Evolutionary conservation across 2,113 vertebrate genomes (phyloP).

Genomic region (Excalfactoria chinensis): DNA sequence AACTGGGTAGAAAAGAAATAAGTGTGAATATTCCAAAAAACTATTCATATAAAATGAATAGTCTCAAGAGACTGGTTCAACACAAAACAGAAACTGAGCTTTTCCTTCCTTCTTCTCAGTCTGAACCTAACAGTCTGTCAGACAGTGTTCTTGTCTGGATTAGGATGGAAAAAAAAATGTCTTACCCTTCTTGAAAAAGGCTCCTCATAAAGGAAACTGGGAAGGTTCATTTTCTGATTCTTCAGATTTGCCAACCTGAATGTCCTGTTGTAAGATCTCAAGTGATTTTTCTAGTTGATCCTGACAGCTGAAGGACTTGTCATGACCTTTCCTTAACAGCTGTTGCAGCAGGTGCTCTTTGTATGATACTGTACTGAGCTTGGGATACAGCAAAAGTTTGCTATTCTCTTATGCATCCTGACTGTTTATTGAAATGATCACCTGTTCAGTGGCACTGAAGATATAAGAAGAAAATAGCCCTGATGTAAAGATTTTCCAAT

Average conservation of each 20-base stretch:
- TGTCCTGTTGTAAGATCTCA: not conserved
- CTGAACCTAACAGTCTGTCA: not conserved
- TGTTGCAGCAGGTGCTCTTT: not conserved
- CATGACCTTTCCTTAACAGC: not conserved
- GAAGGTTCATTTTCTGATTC: not conserved
- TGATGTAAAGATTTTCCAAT: not conserved
- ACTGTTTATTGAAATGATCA: not conserved
- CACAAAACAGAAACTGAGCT: not conserved
- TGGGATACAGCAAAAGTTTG: not conserved
- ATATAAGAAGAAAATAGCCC: not conserved
- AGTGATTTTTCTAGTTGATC: not conserved
- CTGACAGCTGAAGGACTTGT: not conserved
- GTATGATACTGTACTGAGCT: not conserved
- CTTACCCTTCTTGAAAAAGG: not conserved
- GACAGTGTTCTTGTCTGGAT: not conserved
- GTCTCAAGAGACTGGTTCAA: not conserved
- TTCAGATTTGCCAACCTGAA: not conserved
- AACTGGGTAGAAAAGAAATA: not conserved
- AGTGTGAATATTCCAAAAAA: not conserved
- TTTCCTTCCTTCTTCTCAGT: not conserved
- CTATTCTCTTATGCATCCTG: not conserved
- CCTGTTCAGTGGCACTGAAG: not conserved
- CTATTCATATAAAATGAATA: not conserved
- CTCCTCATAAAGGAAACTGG: not conserved
- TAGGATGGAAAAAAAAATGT: not conserved